These are phyloP conservation scores for Lota lota DNA, from an alignment of 2,113 vertebrate genomes.

Conservation along the genomic window DNA sequence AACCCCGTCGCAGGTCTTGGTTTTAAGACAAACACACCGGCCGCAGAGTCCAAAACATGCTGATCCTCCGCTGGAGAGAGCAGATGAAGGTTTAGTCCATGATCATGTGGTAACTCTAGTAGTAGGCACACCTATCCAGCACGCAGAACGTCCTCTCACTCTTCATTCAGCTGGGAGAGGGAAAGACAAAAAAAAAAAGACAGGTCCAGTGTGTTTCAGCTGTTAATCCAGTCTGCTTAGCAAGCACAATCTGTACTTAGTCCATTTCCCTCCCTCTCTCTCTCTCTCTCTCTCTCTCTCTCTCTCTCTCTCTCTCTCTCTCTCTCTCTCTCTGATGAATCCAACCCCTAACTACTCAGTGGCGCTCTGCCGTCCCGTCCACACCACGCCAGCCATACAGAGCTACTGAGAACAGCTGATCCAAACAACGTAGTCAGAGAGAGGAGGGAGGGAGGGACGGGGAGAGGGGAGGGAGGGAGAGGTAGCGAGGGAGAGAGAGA, in stretches of 20 bases:
- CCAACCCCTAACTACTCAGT: constrained; percentile 28
- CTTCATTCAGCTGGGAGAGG: constrained; percentile 40
- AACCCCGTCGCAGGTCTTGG: constrained; percentile 20
- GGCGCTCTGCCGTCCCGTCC: constrained; percentile 54
- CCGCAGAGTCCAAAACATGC: constrained; percentile 11
- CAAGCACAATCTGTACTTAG: constrained; percentile 38
- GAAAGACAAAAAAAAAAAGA: constrained; percentile 40
- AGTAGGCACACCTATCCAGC: constrained; percentile 1
- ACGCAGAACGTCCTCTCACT: constrained; percentile 3
- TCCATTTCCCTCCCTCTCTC: constrained; percentile 11
- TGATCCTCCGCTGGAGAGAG: constrained; percentile 11
- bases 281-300: constrained; percentile 3
- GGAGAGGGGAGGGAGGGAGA: constrained; percentile 32
- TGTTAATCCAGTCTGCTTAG: constrained; percentile 52
- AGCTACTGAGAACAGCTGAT: constrained; percentile 70
- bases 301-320: constrained; percentile 9
- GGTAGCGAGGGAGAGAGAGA: constrained; percentile 25
- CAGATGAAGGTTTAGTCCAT: not conserved
- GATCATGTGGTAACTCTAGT: no score
- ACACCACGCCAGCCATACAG: constrained; percentile 59
- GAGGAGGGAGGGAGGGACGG: constrained; percentile 37
- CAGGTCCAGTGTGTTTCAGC: constrained; percentile 56
- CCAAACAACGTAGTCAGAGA: constrained; percentile 56
- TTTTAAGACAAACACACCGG: constrained; percentile 1
- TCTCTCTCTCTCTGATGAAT: constrained; percentile 20